Evolutionary conservation across 2,113 vertebrate species (phyloP), one percentile per base, ranked within the genome.

Genomic region (Embiotoca jacksoni): DNA sequence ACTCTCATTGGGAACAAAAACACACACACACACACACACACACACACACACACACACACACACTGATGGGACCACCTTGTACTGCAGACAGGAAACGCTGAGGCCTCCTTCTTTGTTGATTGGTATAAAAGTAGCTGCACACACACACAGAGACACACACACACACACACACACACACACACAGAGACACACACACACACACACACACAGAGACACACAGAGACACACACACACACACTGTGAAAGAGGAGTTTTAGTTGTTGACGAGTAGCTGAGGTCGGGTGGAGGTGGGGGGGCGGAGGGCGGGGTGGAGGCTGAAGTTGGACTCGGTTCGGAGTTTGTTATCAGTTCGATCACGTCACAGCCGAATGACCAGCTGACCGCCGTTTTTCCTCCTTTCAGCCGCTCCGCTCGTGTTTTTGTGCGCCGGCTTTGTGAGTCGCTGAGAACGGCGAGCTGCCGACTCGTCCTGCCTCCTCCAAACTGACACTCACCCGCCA

Each of bases 41-140:
- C 80, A 80, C 62, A 78, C 83, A 81, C 70, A 85, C 84, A 83
- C 79, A 52, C 56, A 66, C 44, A 78, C 65, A 76, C 77, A 72
- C 13, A 74, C 44, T 63, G 75, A 80, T 81, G 72, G 63, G 84
- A 90, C 80, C 88, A 83, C 87, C 83, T 88, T 63, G 72, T 71
- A 10, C 71, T 61, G 58, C 76, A 80, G 86, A 90, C 88, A 92
- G 91, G 91, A 92, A 92, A 85, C 85, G 71, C 61, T 64, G 87
- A 86, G 70, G 83, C 80, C 82, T 80, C 44, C 6, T 70, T 74
- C 86, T 87, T 91, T 90, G 86, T 87, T 39, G 47, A 53, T 15
- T 50, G 57, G 77, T 59, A 78, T 79, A 82, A 75, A 83, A 85
- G 80, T 86, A 67, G 76, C 14, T 44, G 0, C 15, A 65, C 23